Evolutionary conservation across 1,140 invertebrate genomes (phyloP).

Genomic region (Arctopsyche grandis): DNA sequence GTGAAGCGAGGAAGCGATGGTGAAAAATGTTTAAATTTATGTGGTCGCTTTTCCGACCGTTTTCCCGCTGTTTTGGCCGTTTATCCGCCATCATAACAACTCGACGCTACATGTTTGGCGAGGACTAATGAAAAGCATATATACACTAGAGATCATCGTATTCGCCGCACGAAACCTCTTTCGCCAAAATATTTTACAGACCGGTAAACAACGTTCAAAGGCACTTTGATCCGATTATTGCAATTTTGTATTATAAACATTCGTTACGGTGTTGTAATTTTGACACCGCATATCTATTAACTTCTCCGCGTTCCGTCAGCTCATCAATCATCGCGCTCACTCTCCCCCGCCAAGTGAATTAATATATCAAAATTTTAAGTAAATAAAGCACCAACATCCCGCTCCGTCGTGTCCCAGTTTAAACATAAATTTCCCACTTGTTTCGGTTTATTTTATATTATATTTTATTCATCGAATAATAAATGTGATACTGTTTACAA

Average conservation of each 20-base stretch:
- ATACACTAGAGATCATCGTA: slow-evolving; percentile 12
- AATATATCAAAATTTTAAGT: slow-evolving; percentile 29
- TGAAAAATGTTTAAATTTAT: slow-evolving; percentile 44
- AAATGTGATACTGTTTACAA: no score
- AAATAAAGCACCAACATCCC: slow-evolving; percentile 15
- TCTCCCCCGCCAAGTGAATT: background rate
- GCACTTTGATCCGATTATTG: no score
- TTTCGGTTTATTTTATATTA: slow-evolving; percentile 1
- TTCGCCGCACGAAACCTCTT: background rate
- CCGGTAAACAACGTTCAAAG: no score
- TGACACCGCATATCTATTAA: slow-evolving; percentile 21
- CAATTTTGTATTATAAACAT: background rate
- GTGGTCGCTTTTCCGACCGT: no score
- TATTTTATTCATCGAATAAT: background rate
- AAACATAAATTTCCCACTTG: background rate
- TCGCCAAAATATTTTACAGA: no score
- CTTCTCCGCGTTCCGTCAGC: background rate
- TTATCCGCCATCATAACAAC: background rate
- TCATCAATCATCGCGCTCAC: slow-evolving; percentile 19
- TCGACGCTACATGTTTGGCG: background rate
- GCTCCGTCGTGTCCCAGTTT: background rate
- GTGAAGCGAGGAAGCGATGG: background rate
- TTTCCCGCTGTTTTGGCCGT: background rate
- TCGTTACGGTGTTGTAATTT: background rate
- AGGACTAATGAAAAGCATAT: slow-evolving; percentile 24